phyloP scores from a whole-genome alignment of 2,888 invertebrate genomes.

The Hesperia comma region DNA sequence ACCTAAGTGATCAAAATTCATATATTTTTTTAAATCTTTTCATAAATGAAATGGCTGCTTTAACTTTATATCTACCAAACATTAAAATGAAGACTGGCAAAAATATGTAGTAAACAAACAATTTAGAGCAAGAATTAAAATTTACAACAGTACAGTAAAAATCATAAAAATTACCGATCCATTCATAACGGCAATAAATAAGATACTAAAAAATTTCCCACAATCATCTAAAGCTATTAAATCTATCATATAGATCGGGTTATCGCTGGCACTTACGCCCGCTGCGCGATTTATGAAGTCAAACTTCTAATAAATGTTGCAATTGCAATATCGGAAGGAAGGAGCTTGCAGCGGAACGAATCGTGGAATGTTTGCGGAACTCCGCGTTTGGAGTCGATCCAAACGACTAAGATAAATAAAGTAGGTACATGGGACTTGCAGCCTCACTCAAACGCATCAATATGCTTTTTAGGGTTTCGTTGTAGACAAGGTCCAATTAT shows the following conservation, averaged over 20 bases:
- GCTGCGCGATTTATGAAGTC: slow-evolving; percentile 32
- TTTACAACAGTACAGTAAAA: too few relatives aligned
- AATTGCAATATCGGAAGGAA: slow-evolving; percentile 44
- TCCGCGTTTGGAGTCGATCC: slow-evolving; percentile 24
- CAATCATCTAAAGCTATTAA: slow-evolving; percentile 11
- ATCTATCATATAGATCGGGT: slow-evolving; percentile 17
- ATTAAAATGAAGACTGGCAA: too few relatives aligned
- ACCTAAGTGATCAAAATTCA: too few relatives aligned
- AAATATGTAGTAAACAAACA: too few relatives aligned
- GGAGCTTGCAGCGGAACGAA: slow-evolving; percentile 40
- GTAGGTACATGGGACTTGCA: slow-evolving; percentile 20
- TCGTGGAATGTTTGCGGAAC: slow-evolving; percentile 33
- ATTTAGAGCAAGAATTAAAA: too few relatives aligned
- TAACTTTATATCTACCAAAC: too few relatives aligned
- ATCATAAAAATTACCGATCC: too few relatives aligned
- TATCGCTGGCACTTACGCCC: slow-evolving; percentile 26
- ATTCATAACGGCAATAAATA: not conserved
- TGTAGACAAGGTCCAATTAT: too few relatives aligned
- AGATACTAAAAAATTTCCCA: not conserved
- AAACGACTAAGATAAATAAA: slow-evolving; percentile 24
- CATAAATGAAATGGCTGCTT: too few relatives aligned
- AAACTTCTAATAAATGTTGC: slow-evolving; percentile 44
- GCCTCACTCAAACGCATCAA: not conserved
- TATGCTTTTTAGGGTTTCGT: not conserved
- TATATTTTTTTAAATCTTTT: too few relatives aligned